These are phyloP conservation scores for Folsomia manolachei DNA, from an alignment of 2,888 invertebrate species.

Conservation along the genomic window DNA sequence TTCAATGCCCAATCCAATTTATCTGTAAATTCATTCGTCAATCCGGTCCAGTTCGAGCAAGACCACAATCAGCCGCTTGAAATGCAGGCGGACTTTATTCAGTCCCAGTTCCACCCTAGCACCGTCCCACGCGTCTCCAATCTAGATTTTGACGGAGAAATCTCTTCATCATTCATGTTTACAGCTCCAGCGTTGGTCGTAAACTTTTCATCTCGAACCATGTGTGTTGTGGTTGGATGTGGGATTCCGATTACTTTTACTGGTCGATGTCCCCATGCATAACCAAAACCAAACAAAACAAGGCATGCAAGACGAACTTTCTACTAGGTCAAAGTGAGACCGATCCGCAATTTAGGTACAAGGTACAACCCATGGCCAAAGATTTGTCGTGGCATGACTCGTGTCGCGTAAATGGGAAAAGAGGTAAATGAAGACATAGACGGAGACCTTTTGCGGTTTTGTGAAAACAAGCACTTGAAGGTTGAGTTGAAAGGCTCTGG, in stretches of 20 bases:
- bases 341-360: too few species aligned
- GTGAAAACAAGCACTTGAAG: constrained; percentile 15
- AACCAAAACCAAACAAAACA: neutral
- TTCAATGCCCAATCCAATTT: neutral
- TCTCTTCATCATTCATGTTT: neutral
- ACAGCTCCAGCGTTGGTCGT: constrained; percentile 4
- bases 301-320: neutral
- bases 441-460: constrained; percentile 15
- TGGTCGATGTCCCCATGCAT: neutral
- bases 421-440: constrained; percentile 7
- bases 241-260: neutral
- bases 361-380: too few species aligned
- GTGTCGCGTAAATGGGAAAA: too few species aligned
- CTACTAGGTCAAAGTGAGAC: too few species aligned
- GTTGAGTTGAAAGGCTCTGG: constrained; percentile 9
- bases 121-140: neutral
- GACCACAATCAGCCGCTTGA: neutral
- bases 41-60: too few species aligned
- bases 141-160: neutral
- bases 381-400: too few species aligned
- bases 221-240: neutral
- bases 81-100: too few species aligned
- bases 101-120: neutral
- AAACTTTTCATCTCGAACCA: neutral
- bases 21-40: neutral